These are phyloP conservation scores for Epiblema foenella DNA, from an alignment of 2,888 invertebrate genomes.

Conservation along the genomic window DNA sequence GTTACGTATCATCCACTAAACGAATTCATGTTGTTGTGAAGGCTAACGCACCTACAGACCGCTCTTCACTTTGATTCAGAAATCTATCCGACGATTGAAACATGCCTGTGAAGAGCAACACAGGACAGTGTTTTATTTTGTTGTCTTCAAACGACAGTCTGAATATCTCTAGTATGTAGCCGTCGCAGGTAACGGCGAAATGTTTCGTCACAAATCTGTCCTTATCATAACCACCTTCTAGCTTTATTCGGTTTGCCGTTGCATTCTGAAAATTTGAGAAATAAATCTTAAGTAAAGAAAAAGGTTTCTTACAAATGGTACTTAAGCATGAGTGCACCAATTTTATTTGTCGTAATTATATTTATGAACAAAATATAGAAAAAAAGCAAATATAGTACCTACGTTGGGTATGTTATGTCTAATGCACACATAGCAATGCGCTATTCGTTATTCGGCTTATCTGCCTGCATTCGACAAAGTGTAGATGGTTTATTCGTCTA, in stretches of 20 bases:
- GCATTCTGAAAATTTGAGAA: constrained; percentile 2
- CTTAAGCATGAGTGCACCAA: too few relatives aligned
- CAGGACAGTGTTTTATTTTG: constrained; percentile 2
- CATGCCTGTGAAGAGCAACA: constrained; percentile 27
- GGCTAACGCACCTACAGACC: constrained; percentile 24
- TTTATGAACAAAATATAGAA: too few relatives aligned
- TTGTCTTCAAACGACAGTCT: background rate
- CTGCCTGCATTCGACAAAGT: too few relatives aligned
- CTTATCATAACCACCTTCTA: background rate
- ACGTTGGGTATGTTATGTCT: too few relatives aligned
- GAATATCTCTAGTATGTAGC: constrained; percentile 23
- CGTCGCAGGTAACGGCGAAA: constrained; percentile 21
- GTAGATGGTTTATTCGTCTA: too few relatives aligned
- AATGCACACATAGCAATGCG: too few relatives aligned
- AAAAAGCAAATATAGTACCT: too few relatives aligned
- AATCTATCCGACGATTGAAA: constrained; percentile 36
- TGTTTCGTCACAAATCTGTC: background rate
- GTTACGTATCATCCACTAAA: background rate
- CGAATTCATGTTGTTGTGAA: background rate
- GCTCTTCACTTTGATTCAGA: background rate
- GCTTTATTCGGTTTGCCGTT: background rate
- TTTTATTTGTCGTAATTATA: too few relatives aligned
- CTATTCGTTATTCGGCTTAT: too few relatives aligned
- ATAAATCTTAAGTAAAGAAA: background rate
- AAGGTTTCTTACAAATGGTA: background rate